These are phyloP conservation scores for Phalacrocorax pelagicus DNA, from an alignment of 2,113 vertebrate genomes.

Conservation along the genomic window DNA sequence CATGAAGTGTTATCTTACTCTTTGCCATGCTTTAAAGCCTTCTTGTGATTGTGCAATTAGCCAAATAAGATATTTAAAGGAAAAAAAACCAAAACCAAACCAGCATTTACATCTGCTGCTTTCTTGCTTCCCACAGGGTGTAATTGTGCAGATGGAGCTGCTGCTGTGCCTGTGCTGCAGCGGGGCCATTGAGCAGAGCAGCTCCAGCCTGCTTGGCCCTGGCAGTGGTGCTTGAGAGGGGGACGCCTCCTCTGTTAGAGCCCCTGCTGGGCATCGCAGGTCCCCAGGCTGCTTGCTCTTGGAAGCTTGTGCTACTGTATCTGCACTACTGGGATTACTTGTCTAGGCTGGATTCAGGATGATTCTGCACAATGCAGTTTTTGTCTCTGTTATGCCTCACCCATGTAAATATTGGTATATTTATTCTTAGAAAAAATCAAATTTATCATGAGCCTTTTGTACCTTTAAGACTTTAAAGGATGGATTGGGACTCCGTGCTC, in stretches of 20 bases:
- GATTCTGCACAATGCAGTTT: neutral
- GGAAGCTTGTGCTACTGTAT: neutral
- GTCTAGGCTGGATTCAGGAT: fast-evolving
- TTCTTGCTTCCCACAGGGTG: fast-evolving
- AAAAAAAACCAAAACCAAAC: neutral
- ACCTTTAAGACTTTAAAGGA: neutral
- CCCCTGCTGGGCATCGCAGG: neutral
- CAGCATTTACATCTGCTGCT: neutral
- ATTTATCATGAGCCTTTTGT: fast-evolving
- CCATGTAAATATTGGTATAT: neutral
- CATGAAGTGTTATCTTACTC: neutral
- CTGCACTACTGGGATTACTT: fast-evolving
- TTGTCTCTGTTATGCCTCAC: neutral
- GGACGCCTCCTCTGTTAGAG: neutral
- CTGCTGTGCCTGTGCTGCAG: neutral
- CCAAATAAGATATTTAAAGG: neutral
- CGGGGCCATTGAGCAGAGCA: fast-evolving
- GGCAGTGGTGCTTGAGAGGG: neutral
- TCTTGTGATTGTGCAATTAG: neutral
- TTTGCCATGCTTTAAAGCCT: neutral
- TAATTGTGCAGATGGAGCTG: neutral
- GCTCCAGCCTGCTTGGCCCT: neutral
- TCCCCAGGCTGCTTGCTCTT: fast-evolving
- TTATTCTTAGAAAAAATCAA: neutral
- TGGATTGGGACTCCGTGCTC: neutral